Evolutionary conservation across 2,888 invertebrate genomes (phyloP), one percentile per base, ranked within the genome.

Genomic region (Nomada ruficornis): DNA sequence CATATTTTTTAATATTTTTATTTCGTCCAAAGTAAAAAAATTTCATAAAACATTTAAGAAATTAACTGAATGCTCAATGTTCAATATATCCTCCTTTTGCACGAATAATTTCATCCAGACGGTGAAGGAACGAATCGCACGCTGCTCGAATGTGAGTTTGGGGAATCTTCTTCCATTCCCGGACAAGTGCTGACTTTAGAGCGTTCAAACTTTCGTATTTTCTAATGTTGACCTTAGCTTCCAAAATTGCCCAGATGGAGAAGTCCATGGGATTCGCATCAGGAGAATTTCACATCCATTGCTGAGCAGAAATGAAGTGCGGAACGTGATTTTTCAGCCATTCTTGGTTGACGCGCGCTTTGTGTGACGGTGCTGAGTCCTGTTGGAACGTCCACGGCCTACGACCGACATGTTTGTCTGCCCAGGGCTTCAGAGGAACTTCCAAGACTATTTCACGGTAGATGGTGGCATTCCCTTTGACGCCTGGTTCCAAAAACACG

Each of bases 351-450:
- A 59, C 57, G 26, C 57, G 57, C 26, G 57, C 57, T 59, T 59
- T 59, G 26, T 29, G 57, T 26, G 57, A 59, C 57, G 57, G 57
- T 59, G 57, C 57, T 26, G 57, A 26, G 57, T 59, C 57, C 26
- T 59, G 57, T 59, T 59, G 57, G 57, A 59, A 59, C 60, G 60
- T 60, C 60, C 60, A 60, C 5, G 60, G 60, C 15, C 18, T 60
- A 23, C 23, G 60, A 60, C 60, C 60, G 60, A 60, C 42, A 60
- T 60, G 60, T 60, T 60, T 60, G n/a, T 18, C 0, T 60, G 36
- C 60, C 42, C 60, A 60, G 18, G 60, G 60, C 60, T 60, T 60
- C 9, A 60, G 5, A 18, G n/a, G n/a, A 29, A 2, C 36, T 60
- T 60, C 60, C 36, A 60, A 60, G n/a, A 60, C 60, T 18, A 18